Conservation (phyloP, 2,888 invertebrate species). For the Blastobasis lacticolella region DNA sequence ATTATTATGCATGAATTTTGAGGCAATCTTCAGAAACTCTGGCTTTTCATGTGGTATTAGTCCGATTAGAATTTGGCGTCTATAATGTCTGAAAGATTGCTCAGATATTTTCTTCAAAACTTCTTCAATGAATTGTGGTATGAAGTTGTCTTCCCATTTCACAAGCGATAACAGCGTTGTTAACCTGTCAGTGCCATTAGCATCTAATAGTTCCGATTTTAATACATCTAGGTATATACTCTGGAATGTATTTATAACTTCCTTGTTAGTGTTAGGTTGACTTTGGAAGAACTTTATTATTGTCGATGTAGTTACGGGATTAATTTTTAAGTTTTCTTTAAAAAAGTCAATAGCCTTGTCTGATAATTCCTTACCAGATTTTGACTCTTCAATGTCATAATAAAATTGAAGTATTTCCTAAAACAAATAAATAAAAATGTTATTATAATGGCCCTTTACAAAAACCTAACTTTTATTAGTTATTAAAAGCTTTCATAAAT, state of each 20-base stretch:
- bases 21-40: constrained; percentile 40
- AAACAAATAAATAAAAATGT: constrained; percentile 9
- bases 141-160: constrained; percentile 44
- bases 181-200: constrained; percentile 44
- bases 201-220: constrained; percentile 43
- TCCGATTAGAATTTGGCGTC: constrained; percentile 61
- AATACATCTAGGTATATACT: constrained; percentile 45
- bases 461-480: too few relatives aligned
- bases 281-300: constrained; percentile 44
- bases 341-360: constrained; percentile 49
- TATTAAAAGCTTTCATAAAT: too few relatives aligned
- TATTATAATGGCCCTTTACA: too few relatives aligned
- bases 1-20: constrained; percentile 53
- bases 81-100: constrained; percentile 50
- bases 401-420: constrained; percentile 55
- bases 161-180: constrained; percentile 50
- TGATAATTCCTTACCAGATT: constrained; percentile 38
- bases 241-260: constrained; percentile 38
- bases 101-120: constrained; percentile 46
- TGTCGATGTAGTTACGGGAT: constrained; percentile 55
- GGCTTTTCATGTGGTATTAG: constrained; percentile 53
- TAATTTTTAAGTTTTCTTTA: constrained; percentile 51
- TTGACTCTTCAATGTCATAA: constrained; percentile 43
- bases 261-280: constrained; percentile 29
- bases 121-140: constrained; percentile 39